Evolutionary conservation across 2,888 invertebrate genomes (phyloP).

Genomic region (Eugnorisma glareosa): DNA sequence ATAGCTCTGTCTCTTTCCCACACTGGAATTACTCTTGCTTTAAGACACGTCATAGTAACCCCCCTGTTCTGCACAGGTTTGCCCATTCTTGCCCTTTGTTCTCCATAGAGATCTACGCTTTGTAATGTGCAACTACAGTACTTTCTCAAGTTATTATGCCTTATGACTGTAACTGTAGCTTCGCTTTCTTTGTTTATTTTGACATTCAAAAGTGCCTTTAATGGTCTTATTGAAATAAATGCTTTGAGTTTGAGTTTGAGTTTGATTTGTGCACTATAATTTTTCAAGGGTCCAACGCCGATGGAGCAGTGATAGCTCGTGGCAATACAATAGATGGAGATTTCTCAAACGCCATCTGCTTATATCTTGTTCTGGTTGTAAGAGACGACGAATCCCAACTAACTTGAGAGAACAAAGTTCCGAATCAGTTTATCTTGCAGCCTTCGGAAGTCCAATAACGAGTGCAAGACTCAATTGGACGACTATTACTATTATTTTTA

Average conservation of each 20-base stretch:
- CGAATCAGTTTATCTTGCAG: constrained; percentile 75
- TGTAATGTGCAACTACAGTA: too few species aligned
- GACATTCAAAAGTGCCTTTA: too few species aligned
- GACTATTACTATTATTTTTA: constrained; percentile 44
- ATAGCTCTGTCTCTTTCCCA: too few species aligned
- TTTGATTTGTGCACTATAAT: background rate
- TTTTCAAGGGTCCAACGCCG: background rate
- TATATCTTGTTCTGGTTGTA: constrained; percentile 50
- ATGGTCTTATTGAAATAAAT: too few species aligned
- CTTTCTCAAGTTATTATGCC: too few species aligned
- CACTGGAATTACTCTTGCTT: too few species aligned
- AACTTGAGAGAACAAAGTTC: constrained; percentile 73
- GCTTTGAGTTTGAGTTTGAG: too few species aligned
- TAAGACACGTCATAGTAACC: too few species aligned
- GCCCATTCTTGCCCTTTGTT: too few species aligned
- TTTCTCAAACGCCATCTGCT: background rate
- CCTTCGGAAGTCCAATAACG: constrained; percentile 71
- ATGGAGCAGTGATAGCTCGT: background rate
- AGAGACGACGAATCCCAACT: constrained; percentile 68
- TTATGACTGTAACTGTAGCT: too few species aligned
- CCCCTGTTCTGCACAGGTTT: background rate
- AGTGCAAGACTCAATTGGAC: constrained; percentile 59
- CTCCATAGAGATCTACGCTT: too few species aligned
- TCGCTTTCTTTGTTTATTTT: too few species aligned
- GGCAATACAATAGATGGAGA: background rate